Conservation (phyloP, 1,140 invertebrate species). For the Pseudomyrmex sp. region DNA sequence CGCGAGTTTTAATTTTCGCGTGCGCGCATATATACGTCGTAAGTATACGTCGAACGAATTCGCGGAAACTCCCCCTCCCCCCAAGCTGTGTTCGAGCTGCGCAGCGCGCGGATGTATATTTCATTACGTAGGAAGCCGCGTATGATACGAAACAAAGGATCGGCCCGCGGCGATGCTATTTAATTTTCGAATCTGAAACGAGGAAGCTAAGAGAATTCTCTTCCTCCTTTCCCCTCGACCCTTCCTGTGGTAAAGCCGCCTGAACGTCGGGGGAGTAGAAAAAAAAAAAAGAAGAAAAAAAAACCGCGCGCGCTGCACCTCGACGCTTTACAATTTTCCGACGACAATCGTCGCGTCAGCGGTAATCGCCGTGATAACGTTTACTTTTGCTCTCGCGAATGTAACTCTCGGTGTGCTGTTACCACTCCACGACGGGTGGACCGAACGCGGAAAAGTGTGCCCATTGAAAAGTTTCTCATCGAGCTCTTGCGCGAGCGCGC, state of each 20-base stretch:
- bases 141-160: constrained; percentile 61
- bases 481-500: background rate
- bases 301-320: constrained; percentile 1
- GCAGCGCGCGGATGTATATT: constrained; percentile 39
- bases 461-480: constrained; percentile 31
- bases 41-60: constrained; percentile 11
- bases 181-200: constrained; percentile 60
- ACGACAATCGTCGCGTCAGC: constrained; percentile 5
- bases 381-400: constrained; percentile 14
- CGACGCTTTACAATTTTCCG: too few species aligned
- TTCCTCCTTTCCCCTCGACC: background rate
- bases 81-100: background rate
- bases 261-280: background rate
- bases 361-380: constrained; percentile 45
- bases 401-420: background rate
- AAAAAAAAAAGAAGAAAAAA: background rate
- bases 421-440: too few species aligned
- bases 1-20: constrained; percentile 54
- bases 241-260: background rate
- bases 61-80: background rate
- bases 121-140: constrained; percentile 49
- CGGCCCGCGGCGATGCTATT: constrained; percentile 55
- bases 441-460: constrained; percentile 12
- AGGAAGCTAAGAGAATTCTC: constrained; percentile 38
- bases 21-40: background rate